Percentiles rank a stretch among this genome's conserved stretches.
Conservation (phyloP, 2,888 invertebrate species). For the Sminthurides aquaticus region DNA sequence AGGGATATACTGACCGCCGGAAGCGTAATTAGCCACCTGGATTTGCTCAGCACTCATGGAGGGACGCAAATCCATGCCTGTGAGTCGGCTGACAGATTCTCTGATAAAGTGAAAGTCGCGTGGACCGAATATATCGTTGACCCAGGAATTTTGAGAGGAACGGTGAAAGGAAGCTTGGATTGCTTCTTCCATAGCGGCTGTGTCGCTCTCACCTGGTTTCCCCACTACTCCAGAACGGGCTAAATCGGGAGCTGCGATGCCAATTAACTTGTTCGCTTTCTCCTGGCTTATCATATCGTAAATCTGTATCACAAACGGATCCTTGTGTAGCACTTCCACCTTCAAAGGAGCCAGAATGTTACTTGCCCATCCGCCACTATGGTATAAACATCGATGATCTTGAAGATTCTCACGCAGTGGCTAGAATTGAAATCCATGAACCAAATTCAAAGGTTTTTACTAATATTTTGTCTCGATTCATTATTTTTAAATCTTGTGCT, state of each 20-base stretch:
- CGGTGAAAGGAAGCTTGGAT: conserved; percentile 16
- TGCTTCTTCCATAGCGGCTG: background rate
- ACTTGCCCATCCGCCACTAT: background rate
- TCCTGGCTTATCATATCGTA: conserved; percentile 27
- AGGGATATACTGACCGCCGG: conserved; percentile 50
- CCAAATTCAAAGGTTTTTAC: no score
- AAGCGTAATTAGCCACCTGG: conserved; percentile 49
- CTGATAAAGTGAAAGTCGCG: background rate
- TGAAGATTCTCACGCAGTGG: background rate
- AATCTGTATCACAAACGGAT: conserved; percentile 30
- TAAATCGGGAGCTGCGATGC: conserved; percentile 19
- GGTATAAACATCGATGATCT: background rate
- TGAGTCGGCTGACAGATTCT: conserved; percentile 22
- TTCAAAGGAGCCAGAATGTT: conserved; percentile 27
- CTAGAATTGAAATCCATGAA: background rate
- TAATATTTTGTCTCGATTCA: no score
- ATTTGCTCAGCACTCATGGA: conserved; percentile 22
- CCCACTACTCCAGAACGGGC: conserved; percentile 18
- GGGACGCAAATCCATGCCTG: background rate
- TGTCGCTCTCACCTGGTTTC: background rate
- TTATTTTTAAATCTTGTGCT: no score
- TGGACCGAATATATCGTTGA: conserved; percentile 16
- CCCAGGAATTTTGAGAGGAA: conserved; percentile 33
- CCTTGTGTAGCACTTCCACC: conserved; percentile 30
- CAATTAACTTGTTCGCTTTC: conserved; percentile 21